phyloP scores from a whole-genome alignment of 1,140 invertebrate species.

The Elysia chlorotica region DNA sequence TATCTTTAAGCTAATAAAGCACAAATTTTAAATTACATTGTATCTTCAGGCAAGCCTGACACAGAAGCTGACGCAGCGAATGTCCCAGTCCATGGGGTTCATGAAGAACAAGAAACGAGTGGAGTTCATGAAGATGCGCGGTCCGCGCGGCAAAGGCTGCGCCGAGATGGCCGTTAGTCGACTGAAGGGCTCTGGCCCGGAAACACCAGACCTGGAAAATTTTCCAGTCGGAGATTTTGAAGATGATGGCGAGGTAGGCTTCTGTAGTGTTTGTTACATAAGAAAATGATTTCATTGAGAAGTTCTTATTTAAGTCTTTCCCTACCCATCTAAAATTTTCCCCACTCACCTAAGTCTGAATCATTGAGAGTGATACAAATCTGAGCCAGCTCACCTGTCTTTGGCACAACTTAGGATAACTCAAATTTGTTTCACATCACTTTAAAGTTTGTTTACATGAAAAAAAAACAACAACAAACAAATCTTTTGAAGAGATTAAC shows the following conservation, averaged over 20 bases:
- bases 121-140: slow-evolving; percentile 98
- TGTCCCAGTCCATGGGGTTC: slow-evolving; percentile 95
- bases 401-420: neutral
- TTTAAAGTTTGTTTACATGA: no score
- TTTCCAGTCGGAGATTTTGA: slow-evolving; percentile 57
- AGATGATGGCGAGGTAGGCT: slow-evolving; percentile 37
- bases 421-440: neutral
- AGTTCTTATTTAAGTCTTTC: no score
- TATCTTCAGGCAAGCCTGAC: slow-evolving; percentile 82
- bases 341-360: no score
- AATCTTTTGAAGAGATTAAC: no score
- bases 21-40: neutral
- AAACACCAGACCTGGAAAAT: slow-evolving; percentile 77
- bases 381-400: neutral
- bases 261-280: no score
- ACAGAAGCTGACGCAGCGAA: slow-evolving; percentile 92
- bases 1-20: neutral
- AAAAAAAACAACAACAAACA: no score
- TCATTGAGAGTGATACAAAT: no score
- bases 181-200: slow-evolving; percentile 83
- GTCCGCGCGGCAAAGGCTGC: slow-evolving; percentile 93
- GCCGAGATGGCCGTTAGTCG: slow-evolving; percentile 98
- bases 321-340: no score
- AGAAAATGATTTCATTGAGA: no score
- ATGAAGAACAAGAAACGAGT: slow-evolving; percentile 79